A percentile compares a stretch with the other conserved stretches of the same genome.
Conservation (phyloP, 1,140 invertebrate species). For the Bombus cullumanus region DNA sequence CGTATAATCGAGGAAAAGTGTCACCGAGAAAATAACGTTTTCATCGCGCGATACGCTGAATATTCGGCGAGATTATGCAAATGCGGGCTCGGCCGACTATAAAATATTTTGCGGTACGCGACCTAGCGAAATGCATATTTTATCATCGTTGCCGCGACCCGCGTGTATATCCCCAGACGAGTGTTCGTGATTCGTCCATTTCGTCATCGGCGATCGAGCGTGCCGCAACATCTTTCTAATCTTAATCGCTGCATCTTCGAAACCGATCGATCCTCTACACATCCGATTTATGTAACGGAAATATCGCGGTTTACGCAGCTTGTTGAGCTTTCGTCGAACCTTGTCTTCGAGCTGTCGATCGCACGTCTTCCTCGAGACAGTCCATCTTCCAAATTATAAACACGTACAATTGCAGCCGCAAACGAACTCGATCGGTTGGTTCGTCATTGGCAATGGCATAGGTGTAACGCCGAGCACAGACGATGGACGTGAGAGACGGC, state of each 20-base stretch:
- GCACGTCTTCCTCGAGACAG: neutral
- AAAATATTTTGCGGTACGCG: constrained; percentile 31
- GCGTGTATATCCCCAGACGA: too few relatives aligned
- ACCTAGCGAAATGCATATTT: constrained; percentile 33
- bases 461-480: too few relatives aligned
- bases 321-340: neutral
- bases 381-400: neutral
- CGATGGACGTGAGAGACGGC: too few relatives aligned
- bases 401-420: neutral
- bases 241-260: neutral
- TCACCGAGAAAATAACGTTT: constrained; percentile 35
- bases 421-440: neutral
- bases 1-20: constrained; percentile 37
- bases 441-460: neutral
- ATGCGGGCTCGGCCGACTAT: constrained; percentile 9
- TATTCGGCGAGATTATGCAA: constrained; percentile 53
- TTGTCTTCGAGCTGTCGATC: neutral
- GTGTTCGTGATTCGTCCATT: neutral
- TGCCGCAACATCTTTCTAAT: neutral
- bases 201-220: neutral
- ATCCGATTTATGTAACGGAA: too few relatives aligned
- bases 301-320: too few relatives aligned
- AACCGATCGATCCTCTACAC: too few relatives aligned
- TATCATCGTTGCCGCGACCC: neutral
- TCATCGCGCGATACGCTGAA: constrained; percentile 37